Evolutionary conservation across 2,113 vertebrate genomes (phyloP).

Genomic region (Sphyrna mokarran): DNA sequence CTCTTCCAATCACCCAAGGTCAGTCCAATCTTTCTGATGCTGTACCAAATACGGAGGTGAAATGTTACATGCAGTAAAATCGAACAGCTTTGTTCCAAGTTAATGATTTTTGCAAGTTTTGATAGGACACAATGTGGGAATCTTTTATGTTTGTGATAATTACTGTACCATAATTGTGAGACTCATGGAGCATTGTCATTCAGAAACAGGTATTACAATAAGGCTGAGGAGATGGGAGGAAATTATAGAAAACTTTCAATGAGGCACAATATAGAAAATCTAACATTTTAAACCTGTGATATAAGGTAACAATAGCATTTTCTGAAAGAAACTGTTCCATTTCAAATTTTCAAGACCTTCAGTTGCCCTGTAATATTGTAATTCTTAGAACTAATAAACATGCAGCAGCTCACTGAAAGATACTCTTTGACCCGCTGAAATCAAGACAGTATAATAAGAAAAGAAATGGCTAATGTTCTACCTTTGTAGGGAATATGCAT

Average conservation of each 20-base stretch:
- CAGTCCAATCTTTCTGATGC: not conserved
- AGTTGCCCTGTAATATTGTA: not conserved
- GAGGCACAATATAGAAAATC: not conserved
- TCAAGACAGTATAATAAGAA: not conserved
- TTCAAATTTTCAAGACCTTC: not conserved
- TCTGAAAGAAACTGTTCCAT: not conserved
- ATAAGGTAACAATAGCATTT: not conserved
- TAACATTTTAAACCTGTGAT: not conserved
- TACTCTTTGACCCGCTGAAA: not conserved
- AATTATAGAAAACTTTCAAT: not conserved
- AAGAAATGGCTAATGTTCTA: not conserved
- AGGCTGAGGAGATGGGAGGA: not conserved
- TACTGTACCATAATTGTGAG: not conserved
- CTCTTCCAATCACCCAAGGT: not conserved
- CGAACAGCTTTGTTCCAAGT: conserved; percentile 6
- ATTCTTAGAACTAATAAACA: not conserved
- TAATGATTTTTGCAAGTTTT: not conserved
- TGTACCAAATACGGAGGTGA: not conserved
- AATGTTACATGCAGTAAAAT: not conserved
- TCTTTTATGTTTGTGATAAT: not conserved
- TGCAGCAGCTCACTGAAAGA: not conserved
- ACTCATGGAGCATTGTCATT: not conserved
- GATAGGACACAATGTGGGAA: not conserved
- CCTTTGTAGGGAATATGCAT: not conserved
- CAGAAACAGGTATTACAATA: not conserved